phyloP scores from a whole-genome alignment of 2,113 vertebrate species.

The Elanoides forficatus region DNA sequence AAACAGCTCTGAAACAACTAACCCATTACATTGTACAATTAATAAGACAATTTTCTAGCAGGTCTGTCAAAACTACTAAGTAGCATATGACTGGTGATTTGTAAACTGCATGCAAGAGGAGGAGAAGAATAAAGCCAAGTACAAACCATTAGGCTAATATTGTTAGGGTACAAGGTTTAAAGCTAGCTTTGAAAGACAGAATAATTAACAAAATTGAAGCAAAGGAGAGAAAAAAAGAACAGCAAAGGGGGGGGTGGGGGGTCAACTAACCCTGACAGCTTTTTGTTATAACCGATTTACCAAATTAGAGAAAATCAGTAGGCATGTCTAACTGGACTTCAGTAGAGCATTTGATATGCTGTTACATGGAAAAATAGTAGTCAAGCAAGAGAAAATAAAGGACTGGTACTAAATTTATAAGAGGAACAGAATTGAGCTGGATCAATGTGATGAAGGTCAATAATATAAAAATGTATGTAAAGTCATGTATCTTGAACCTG shows the following conservation, averaged over 20 bases:
- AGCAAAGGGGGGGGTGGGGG: fast-evolving
- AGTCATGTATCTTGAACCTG: not conserved
- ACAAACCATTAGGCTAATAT: not conserved
- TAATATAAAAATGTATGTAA: not conserved
- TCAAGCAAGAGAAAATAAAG: not conserved
- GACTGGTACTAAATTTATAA: not conserved
- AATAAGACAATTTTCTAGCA: not conserved
- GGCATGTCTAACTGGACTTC: not conserved
- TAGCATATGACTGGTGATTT: not conserved
- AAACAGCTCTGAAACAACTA: not conserved
- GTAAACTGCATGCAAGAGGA: not conserved
- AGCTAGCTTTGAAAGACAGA: not conserved
- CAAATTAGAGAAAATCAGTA: not conserved
- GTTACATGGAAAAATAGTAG: not conserved
- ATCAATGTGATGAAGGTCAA: not conserved
- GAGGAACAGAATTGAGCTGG: not conserved
- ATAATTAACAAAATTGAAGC: not conserved
- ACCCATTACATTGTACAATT: not conserved
- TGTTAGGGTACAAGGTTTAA: not conserved
- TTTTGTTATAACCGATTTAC: not conserved
- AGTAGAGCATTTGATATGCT: not conserved
- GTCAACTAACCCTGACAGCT: not conserved
- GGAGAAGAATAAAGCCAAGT: not conserved
- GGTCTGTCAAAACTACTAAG: not conserved
- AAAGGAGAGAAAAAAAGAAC: not conserved